Conservation (phyloP, 2,113 vertebrate genomes). For the Cephalopterus ornatus region DNA sequence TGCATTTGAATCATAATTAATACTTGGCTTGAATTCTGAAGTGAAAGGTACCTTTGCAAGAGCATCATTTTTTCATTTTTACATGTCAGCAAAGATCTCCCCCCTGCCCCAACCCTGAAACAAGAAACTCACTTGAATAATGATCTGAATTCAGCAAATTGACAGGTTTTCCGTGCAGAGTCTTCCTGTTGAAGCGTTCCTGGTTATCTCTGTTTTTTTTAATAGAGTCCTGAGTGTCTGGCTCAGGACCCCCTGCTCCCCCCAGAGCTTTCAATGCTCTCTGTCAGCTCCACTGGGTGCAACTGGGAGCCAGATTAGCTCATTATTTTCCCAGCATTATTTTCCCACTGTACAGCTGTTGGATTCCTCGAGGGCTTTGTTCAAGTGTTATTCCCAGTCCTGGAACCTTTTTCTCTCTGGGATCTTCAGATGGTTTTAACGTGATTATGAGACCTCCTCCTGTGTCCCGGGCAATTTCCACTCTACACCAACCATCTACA, state of each 20-base stretch:
- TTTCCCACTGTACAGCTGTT: constrained; percentile 45
- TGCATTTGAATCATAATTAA: neutral
- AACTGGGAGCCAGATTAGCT: constrained; percentile 46
- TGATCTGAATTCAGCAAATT: neutral
- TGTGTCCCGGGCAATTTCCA: neutral
- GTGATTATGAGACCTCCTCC: constrained; percentile 21
- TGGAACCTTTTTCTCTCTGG: constrained; percentile 23
- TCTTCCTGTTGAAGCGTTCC: neutral
- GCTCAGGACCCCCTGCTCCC: neutral
- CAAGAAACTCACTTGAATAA: neutral
- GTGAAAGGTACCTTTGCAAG: constrained; percentile 24
- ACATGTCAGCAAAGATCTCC: constrained; percentile 19
- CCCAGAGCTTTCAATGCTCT: neutral
- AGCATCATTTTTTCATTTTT: constrained; percentile 30
- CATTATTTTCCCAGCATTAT: constrained; percentile 52
- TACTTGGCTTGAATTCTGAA: constrained; percentile 1
- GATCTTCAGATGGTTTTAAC: constrained; percentile 41
- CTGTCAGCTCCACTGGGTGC: constrained; percentile 24
- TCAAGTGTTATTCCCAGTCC: constrained; percentile 1
- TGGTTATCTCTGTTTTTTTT: neutral
- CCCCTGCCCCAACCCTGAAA: neutral
- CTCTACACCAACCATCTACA: neutral
- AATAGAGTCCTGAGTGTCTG: neutral
- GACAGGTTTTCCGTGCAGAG: neutral
- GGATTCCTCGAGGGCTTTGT: constrained; percentile 35